A percentile compares a stretch with the other conserved stretches of the same genome.
phyloP scores from a whole-genome alignment of 2,888 invertebrate genomes.

The Ferdinandea cuprea region DNA sequence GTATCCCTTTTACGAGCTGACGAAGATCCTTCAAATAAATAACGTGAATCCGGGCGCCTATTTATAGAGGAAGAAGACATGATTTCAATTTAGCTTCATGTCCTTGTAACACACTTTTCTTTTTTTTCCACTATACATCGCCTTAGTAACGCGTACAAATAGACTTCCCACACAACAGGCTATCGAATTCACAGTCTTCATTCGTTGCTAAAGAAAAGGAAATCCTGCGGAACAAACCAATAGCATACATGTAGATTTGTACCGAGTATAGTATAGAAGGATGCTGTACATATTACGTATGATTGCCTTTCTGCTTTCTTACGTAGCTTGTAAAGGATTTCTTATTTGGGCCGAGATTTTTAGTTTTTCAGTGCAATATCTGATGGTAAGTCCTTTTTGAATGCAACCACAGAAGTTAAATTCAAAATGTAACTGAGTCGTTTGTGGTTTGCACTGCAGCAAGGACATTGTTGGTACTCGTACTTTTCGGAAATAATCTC shows the following conservation, averaged over 20 bases:
- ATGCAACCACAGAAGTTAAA: constrained; percentile 38
- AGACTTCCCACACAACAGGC: constrained; percentile 5
- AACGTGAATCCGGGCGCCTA: constrained; percentile 65
- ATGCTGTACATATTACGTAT: constrained; percentile 54
- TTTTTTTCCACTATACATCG: constrained; percentile 21
- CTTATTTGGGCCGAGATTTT: constrained; percentile 53
- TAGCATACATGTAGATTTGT: constrained; percentile 45
- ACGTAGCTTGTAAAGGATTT: constrained; percentile 7
- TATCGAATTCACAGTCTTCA: constrained; percentile 32
- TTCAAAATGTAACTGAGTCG: constrained; percentile 9
- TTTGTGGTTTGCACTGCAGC: constrained; percentile 28
- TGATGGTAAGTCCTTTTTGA: constrained; percentile 68
- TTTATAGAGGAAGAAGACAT: constrained; percentile 57
- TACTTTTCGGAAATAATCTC: too few relatives aligned
- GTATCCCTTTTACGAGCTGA: constrained; percentile 28
- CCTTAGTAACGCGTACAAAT: constrained; percentile 7
- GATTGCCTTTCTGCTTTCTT: constrained; percentile 29
- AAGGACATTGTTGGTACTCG: too few relatives aligned
- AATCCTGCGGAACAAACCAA: constrained; percentile 16
- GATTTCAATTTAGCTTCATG: constrained; percentile 70
- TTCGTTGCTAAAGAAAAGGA: constrained; percentile 1
- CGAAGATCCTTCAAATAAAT: constrained; percentile 67
- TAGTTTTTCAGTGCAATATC: constrained; percentile 46
- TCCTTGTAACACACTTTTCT: constrained; percentile 64
- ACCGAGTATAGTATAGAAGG: constrained; percentile 28